A percentile compares a stretch with the other conserved stretches of the same genome.
Conservation (phyloP, 2,888 invertebrate species). For the Germaria angustata region DNA sequence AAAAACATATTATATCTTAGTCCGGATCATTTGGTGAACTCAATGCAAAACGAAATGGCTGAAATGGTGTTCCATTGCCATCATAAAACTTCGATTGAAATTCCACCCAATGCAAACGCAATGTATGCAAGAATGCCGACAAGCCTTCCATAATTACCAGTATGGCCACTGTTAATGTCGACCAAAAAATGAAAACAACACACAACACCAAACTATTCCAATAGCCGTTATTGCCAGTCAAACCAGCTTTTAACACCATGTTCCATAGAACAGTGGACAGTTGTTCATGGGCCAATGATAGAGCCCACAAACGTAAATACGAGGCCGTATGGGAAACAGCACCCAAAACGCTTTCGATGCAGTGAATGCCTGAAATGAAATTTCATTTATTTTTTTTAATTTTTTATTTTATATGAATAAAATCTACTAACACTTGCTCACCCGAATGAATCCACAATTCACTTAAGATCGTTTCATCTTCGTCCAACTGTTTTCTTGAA, state of each 20-base stretch:
- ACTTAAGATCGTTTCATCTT: slow-evolving; percentile 67
- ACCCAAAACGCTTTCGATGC: slow-evolving; percentile 84
- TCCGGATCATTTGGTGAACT: slow-evolving; percentile 53
- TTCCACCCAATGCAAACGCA: slow-evolving; percentile 98
- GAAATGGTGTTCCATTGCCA: slow-evolving; percentile 89
- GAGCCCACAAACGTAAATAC: slow-evolving; percentile 98
- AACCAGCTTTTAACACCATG: slow-evolving; percentile 91
- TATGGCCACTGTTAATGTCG: slow-evolving; percentile 93
- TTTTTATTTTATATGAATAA: no score
- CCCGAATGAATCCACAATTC: slow-evolving; percentile 77
- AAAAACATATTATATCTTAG: no score
- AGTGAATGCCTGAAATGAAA: slow-evolving; percentile 81
- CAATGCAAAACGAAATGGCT: slow-evolving; percentile 89
- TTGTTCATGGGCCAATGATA: slow-evolving; percentile 97
- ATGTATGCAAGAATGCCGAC: slow-evolving; percentile 98
- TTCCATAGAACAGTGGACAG: slow-evolving; percentile 93
- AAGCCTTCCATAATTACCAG: slow-evolving; percentile 99
- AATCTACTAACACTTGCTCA: not conserved
- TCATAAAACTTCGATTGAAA: slow-evolving; percentile 97
- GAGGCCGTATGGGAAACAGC: slow-evolving; percentile 99
- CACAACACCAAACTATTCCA: slow-evolving; percentile 86
- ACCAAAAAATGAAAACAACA: slow-evolving; percentile 93
- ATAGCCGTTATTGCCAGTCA: slow-evolving; percentile 82
- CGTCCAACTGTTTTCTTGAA: slow-evolving; percentile 43
- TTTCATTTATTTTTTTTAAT: not conserved